Base-by-base conservation (phyloP, 2,113 vertebrate species). In the Limnothrissa miodon region DNA sequence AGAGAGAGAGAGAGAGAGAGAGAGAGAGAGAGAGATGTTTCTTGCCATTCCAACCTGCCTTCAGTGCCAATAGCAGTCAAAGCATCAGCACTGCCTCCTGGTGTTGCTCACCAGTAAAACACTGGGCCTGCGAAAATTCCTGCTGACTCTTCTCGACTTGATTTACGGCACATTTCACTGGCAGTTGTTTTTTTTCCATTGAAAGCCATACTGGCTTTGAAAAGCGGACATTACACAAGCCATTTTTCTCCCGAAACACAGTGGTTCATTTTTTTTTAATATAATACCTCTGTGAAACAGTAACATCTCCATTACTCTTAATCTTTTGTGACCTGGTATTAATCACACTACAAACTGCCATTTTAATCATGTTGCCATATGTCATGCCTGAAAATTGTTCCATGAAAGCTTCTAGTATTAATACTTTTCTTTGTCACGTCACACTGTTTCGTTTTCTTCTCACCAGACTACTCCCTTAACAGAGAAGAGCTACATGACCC, bases 1-100 rank as follows among this genome's bases (percentile, higher is more conserved):
- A 83, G 82, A 81, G 82, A 86, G 25, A 59, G 25, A 79, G 56
- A 86, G 83, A 84, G 36, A 44, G 66, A 83, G 39, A 51, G 44
- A 51, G n/a, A n/a, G n/a, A n/a, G n/a, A n/a, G n/a, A n/a, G n/a
- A 79, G 83, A 74, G 15, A 4, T 74, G 4, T 74, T 29, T 74
- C 66, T 74, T 29, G 29, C 66, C 66, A 23, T 36, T 74, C 66
- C 84, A 46, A 46, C 80, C 80, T 88, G 78, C 81, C 80, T 85
- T 87, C 84, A 84, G 44, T 82, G 80, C 42, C 66, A 74, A 74
- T 74, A 74, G 66, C 13, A 33, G 66, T 10, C 66, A 11, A 9
- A 9, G 11, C 59, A 80, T 78, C 83, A 36, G 78, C 80, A 7
- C 13, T n/a, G 80, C 56, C 51, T n/a, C 53, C 29, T 74, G 45